These are phyloP conservation scores for Anodontia alba DNA, from an alignment of 2,888 invertebrate species.

Conservation along the genomic window DNA sequence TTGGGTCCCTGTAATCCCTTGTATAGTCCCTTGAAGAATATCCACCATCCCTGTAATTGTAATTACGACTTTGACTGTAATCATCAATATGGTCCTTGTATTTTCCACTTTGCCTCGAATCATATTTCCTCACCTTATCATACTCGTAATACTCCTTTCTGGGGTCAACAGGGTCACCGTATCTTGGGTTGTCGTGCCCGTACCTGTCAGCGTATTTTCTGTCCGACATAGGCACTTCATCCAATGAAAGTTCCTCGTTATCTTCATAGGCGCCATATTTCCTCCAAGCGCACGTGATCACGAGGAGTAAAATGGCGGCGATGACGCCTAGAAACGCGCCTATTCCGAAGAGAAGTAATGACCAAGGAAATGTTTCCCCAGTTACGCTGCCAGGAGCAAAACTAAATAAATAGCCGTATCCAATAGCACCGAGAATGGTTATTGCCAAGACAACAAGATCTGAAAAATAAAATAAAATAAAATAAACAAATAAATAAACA, in stretches of 20 bases:
- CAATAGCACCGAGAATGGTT: slow-evolving; percentile 15
- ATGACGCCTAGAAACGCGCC: slow-evolving; percentile 40
- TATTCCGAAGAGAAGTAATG: slow-evolving; percentile 48
- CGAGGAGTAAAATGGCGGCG: slow-evolving; percentile 37
- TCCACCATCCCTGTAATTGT: slow-evolving; percentile 15
- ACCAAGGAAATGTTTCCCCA: slow-evolving; percentile 56
- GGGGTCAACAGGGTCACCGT: slow-evolving; percentile 15
- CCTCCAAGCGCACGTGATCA: slow-evolving; percentile 44
- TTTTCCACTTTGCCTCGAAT: background rate
- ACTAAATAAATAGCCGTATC: slow-evolving; percentile 12
- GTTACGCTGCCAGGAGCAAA: slow-evolving; percentile 20
- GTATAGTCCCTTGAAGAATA: slow-evolving; percentile 15
- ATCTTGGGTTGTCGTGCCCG: slow-evolving; percentile 29
- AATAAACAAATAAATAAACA: too few species aligned
- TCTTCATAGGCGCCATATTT: slow-evolving; percentile 41
- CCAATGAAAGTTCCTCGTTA: slow-evolving; percentile 5
- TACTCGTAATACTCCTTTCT: slow-evolving; percentile 5
- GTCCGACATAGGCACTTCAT: slow-evolving; percentile 40
- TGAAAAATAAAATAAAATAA: slow-evolving; percentile 19
- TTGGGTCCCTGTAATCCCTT: background rate
- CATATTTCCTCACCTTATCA: background rate
- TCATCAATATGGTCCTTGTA: slow-evolving; percentile 8
- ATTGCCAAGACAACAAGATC: slow-evolving; percentile 22
- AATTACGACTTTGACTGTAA: background rate
- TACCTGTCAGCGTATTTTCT: slow-evolving; percentile 22